phyloP scores from a whole-genome alignment of 1,140 invertebrate genomes.

The Drosophila mayri region DNA sequence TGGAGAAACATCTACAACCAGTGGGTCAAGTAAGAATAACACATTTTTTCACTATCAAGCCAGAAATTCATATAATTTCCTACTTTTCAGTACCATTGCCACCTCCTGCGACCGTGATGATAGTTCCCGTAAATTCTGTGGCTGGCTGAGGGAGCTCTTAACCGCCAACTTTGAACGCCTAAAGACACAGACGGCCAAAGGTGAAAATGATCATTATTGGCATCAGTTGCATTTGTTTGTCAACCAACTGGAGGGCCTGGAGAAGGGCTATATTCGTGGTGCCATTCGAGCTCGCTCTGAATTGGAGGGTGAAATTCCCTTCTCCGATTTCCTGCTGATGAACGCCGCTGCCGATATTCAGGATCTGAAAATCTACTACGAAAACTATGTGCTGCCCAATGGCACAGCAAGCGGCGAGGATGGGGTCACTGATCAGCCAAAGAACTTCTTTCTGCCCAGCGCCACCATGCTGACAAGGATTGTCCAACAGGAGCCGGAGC shows the following conservation, averaged over 20 bases:
- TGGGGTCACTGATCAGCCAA: slow-evolving; percentile 30
- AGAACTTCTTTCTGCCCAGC: slow-evolving; percentile 81
- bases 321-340: slow-evolving; percentile 90
- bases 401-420: slow-evolving; percentile 31
- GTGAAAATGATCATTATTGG: slow-evolving; percentile 87
- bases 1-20: slow-evolving; percentile 93
- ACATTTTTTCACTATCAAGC: rapidly evolving
- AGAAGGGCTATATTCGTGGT: slow-evolving; percentile 89
- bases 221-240: slow-evolving; percentile 90
- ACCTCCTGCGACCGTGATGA: slow-evolving; percentile 89
- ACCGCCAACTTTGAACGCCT: slow-evolving; percentile 88
- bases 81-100: slow-evolving; percentile 86
- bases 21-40: slow-evolving; percentile 86
- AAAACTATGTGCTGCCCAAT: slow-evolving; percentile 75
- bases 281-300: slow-evolving; percentile 88
- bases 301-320: slow-evolving; percentile 86
- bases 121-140: slow-evolving; percentile 80
- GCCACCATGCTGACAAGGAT: slow-evolving; percentile 79
- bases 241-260: slow-evolving; percentile 89
- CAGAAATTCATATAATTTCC: neutral
- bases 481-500: slow-evolving; percentile 49
- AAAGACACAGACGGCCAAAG: slow-evolving; percentile 88
- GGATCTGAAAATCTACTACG: slow-evolving; percentile 86
- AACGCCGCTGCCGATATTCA: slow-evolving; percentile 92
- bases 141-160: slow-evolving; percentile 74